These are phyloP conservation scores for Choreutis nemorana DNA, from an alignment of 2,888 invertebrate genomes.

Conservation along the genomic window DNA sequence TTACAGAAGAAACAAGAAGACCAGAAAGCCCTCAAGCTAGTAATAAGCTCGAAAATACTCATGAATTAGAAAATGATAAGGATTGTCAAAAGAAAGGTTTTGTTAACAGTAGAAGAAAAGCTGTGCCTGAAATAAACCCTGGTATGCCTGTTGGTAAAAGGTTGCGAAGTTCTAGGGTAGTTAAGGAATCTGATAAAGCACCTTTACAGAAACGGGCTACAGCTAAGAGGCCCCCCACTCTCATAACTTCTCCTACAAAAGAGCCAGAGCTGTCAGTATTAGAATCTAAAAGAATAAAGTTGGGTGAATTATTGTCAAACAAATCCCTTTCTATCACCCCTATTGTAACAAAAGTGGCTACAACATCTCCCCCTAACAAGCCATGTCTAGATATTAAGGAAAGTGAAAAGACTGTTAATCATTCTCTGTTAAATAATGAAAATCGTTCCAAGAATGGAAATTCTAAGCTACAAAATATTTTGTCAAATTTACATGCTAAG, in stretches of 20 bases:
- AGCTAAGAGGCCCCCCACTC: constrained; percentile 32
- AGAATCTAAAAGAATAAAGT: constrained; percentile 48
- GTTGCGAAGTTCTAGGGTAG: constrained; percentile 48
- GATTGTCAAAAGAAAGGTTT: constrained; percentile 30
- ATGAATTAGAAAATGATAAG: constrained; percentile 31
- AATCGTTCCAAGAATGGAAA: constrained; percentile 62
- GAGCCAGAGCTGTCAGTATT: constrained; percentile 38
- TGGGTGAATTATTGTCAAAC: constrained; percentile 49
- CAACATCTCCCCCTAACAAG: constrained; percentile 28
- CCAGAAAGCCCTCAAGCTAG: constrained; percentile 24
- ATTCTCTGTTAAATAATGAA: constrained; percentile 46
- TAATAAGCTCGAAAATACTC: constrained; percentile 24
- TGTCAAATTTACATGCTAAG: constrained; percentile 52
- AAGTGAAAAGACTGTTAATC: constrained; percentile 30
- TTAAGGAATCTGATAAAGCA: constrained; percentile 39
- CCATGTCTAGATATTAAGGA: constrained; percentile 28
- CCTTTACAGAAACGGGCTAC: constrained; percentile 26
- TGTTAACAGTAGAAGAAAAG: constrained; percentile 38
- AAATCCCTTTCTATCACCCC: constrained; percentile 45
- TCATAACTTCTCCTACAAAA: constrained; percentile 31
- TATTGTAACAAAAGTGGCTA: constrained; percentile 26
- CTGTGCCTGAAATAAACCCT: constrained; percentile 21
- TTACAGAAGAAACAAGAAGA: constrained; percentile 45
- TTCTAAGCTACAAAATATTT: constrained; percentile 55
- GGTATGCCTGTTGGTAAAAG: constrained; percentile 41